Evolutionary conservation across 2,888 invertebrate genomes (phyloP), one percentile per base, ranked within the genome.

Genomic region (Ctena decussata): DNA sequence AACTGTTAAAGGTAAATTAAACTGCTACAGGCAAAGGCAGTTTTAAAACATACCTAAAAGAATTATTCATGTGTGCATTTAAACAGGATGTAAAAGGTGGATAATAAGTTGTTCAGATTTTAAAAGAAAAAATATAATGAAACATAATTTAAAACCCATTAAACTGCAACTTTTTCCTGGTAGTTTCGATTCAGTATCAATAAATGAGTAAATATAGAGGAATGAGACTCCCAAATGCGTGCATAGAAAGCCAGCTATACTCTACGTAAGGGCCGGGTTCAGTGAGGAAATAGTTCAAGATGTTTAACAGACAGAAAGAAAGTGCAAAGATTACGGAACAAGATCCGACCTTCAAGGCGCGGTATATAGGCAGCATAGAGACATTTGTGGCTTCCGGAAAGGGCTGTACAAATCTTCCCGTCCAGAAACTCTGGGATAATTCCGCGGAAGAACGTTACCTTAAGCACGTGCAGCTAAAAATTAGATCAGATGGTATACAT

Each of bases 351-450:
- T 94, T 94, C 49, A 89, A 90, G 44, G 94, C 91, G 5, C 80
- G 93, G 18, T 94, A 94, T 77, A 87, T 94, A 1, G 94, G 94
- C 5, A 80, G 81, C 71, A 89, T 88, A 11, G 94, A 94, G 77
- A 93, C 94, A 0, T 94, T 90, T 80, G 84, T 89, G 0, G 92
- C 94, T 6, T 89, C 82, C 24, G 94, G 94, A 8, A 89, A 85
- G 44, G 94, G 94, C 15, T 94, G 94, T 70, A 92, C 93, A 2
- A 88, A 87, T 0, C 72, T 82, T 8, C 91, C 93, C 0, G 93
- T 94, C 0, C 94, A 93, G 85, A 86, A 84, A 70, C 86, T 95
- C 0, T 94, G 95, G 95, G 94, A 95, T 79, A 94, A 93, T 76
- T 86, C 93, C 8, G 90, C 88, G 5, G 91, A 88, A 0, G 94